Conservation (phyloP, 1,140 invertebrate species). For the Drosophila trapezifrons region DNA sequence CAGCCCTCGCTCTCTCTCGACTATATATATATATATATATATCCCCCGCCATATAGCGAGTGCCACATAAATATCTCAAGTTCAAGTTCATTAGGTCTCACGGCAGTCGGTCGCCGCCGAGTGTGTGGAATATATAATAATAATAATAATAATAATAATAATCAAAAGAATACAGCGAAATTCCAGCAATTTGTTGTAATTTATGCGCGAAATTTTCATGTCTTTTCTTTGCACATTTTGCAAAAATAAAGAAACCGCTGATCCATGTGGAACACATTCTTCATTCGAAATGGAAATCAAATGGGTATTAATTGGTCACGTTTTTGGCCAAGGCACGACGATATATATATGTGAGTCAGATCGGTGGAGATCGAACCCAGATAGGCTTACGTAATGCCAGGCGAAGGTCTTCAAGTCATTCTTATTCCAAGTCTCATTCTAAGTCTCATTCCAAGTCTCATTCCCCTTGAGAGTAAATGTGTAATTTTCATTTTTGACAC, state of each 20-base stretch:
- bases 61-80: conserved; percentile 45
- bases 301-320: conserved; percentile 43
- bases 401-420: conserved; percentile 12
- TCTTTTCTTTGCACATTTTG: conserved; percentile 48
- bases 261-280: conserved; percentile 11
- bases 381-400: conserved; percentile 30
- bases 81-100: conserved; percentile 74
- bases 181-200: conserved; percentile 67
- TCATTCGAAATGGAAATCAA: conserved; percentile 21
- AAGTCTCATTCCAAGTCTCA: too few species aligned
- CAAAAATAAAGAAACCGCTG: conserved; percentile 25
- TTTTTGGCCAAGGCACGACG: conserved; percentile 10
- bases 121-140: neutral
- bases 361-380: conserved; percentile 19
- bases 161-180: conserved; percentile 1
- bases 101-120: conserved; percentile 16
- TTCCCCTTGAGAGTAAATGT: neutral
- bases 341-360: conserved; percentile 27
- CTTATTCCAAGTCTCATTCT: neutral
- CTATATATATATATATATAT: neutral
- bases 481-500: conserved; percentile 31
- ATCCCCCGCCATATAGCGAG: neutral
- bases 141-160: conserved; percentile 10
- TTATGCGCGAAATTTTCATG: conserved; percentile 58
- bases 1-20: neutral